phyloP scores from a whole-genome alignment of 1,140 invertebrate genomes.

The Neodiprion fabricii region DNA sequence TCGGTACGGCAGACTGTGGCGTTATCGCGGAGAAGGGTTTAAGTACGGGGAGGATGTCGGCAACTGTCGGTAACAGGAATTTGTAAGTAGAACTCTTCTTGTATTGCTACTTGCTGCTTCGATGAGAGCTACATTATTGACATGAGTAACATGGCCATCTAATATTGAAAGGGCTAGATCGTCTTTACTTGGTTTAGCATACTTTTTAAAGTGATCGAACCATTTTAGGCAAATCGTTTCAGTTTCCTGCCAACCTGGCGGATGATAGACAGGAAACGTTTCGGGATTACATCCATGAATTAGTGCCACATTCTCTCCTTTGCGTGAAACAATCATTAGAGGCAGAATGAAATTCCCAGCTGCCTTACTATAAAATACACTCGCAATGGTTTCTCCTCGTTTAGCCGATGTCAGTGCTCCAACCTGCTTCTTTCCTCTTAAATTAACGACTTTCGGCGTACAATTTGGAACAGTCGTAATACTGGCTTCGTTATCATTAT shows the following conservation, averaged over 20 bases:
- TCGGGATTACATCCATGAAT: constrained; percentile 37
- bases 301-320: constrained; percentile 33
- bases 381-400: constrained; percentile 42
- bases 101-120: constrained; percentile 31
- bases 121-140: constrained; percentile 16
- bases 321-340: constrained; percentile 37
- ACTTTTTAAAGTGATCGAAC: constrained; percentile 33
- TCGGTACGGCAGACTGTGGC: no score
- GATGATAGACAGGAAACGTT: constrained; percentile 31
- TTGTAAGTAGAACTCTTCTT: no score
- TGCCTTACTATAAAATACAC: constrained; percentile 43
- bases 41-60: no score
- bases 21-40: no score
- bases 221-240: constrained; percentile 37
- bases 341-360: constrained; percentile 44
- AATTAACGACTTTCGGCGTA: constrained; percentile 38
- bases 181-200: constrained; percentile 30
- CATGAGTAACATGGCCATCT: constrained; percentile 20
- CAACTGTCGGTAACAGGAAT: no score
- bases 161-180: constrained; percentile 29
- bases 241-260: constrained; percentile 37
- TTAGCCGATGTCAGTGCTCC: constrained; percentile 39
- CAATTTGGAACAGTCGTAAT: constrained; percentile 37
- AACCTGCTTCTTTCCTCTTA: constrained; percentile 44
- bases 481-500: constrained; percentile 45